Conservation (phyloP, 2,888 invertebrate species). For the Xylocampa areola region DNA sequence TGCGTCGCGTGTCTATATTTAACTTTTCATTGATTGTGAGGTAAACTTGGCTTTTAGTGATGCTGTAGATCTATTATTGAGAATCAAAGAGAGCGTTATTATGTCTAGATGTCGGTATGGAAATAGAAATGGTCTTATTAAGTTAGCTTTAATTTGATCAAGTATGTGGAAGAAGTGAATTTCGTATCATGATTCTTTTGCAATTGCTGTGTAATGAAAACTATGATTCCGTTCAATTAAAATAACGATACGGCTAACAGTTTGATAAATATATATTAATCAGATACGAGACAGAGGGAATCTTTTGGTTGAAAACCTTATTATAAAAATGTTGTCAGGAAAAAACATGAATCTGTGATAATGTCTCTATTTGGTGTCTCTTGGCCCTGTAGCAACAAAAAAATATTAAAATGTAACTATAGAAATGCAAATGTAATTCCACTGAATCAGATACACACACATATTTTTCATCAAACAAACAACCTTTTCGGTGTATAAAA, state of each 20-base stretch:
- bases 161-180: constrained; percentile 4
- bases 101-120: constrained; percentile 17
- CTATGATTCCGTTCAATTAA: background rate
- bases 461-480: constrained; percentile 29
- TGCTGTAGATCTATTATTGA: constrained; percentile 30
- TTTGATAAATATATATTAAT: too few species aligned
- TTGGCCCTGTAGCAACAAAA: background rate
- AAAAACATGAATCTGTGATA: too few species aligned
- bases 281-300: too few species aligned
- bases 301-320: too few species aligned
- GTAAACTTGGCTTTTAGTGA: constrained; percentile 43
- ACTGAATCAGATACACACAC: constrained; percentile 1
- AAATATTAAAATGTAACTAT: background rate
- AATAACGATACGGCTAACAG: background rate
- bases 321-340: too few species aligned
- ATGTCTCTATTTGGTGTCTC: too few species aligned
- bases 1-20: constrained; percentile 59
- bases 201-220: background rate
- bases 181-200: too few species aligned
- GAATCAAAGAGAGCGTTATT: constrained; percentile 28
- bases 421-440: constrained; percentile 1
- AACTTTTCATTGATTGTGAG: constrained; percentile 60
- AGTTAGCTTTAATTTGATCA: background rate
- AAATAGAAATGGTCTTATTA: constrained; percentile 29
- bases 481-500: constrained; percentile 24